Conservation (phyloP, 1,140 invertebrate species). For the Heliconius hewitsoni region DNA sequence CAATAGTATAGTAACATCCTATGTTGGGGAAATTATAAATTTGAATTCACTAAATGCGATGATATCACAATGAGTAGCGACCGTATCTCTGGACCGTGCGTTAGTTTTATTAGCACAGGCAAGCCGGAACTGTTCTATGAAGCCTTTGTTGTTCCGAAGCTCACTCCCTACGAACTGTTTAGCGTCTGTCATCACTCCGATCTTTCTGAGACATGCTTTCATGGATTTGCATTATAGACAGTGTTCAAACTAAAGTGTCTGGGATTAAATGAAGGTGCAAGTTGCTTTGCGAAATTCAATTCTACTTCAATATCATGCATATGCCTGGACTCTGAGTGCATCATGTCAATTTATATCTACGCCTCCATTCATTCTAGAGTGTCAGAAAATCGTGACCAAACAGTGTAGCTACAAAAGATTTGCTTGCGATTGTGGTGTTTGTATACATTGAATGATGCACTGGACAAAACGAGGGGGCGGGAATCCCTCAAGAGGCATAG, state of each 20-base stretch:
- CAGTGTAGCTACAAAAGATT: conserved; percentile 27
- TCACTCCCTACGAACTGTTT: conserved; percentile 59
- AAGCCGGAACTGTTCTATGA: conserved; percentile 74
- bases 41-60: conserved; percentile 66
- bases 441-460: conserved; percentile 77
- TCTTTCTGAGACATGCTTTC: conserved; percentile 81
- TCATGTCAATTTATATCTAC: conserved; percentile 66
- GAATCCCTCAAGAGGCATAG: conserved; percentile 70
- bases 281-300: conserved; percentile 71
- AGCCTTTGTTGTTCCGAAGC: conserved; percentile 70
- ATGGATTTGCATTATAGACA: conserved; percentile 64
- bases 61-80: conserved; percentile 64
- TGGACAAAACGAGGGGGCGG: conserved; percentile 69
- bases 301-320: conserved; percentile 76
- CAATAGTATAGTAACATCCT: not conserved
- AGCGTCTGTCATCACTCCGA: conserved; percentile 66
- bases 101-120: conserved; percentile 76
- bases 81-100: conserved; percentile 57
- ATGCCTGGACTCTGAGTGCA: conserved; percentile 74
- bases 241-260: conserved; percentile 68
- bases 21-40: conserved; percentile 35
- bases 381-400: conserved; percentile 40
- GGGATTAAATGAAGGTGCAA: conserved; percentile 72
- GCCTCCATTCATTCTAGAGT: conserved; percentile 29
- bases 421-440: conserved; percentile 41